phyloP scores from a whole-genome alignment of 92 coral and sea anemone genomes.

The Metridium senile region DNA sequence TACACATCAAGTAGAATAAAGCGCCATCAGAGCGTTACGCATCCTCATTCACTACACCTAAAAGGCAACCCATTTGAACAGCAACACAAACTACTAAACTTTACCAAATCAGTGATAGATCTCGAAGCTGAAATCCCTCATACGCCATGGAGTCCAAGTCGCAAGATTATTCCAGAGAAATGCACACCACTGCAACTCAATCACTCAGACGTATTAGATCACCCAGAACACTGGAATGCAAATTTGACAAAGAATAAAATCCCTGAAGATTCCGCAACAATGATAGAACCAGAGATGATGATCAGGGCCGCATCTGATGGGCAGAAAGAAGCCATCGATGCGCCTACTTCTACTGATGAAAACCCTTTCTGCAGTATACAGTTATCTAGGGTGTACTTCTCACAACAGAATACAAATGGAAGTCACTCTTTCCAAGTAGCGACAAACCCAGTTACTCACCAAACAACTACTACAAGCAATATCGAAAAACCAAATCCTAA shows the following conservation, averaged over 20 bases:
- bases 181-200: too few species aligned
- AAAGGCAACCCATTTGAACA: not conserved
- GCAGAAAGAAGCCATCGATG: not conserved
- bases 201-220: too few species aligned
- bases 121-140: slow-evolving; percentile 12
- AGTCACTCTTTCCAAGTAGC: not conserved
- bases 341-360: not conserved
- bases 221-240: not conserved
- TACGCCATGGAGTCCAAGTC: not conserved
- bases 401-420: slow-evolving; percentile 3
- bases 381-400: slow-evolving; percentile 22
- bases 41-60: not conserved
- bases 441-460: not conserved
- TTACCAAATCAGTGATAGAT: slow-evolving; percentile 16
- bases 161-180: not conserved
- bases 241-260: not conserved
- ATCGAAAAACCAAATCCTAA: not conserved
- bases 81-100: slow-evolving; percentile 2
- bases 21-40: slow-evolving; percentile 4
- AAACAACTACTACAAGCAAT: not conserved
- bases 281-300: not conserved
- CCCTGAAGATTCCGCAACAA: not conserved
- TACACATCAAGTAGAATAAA: not conserved
- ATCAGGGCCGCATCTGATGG: not conserved
- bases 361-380: not conserved